These are phyloP conservation scores for Actinopyga echinites DNA, from an alignment of 53 echinoderm and acorn worm genomes.

Conservation along the genomic window DNA sequence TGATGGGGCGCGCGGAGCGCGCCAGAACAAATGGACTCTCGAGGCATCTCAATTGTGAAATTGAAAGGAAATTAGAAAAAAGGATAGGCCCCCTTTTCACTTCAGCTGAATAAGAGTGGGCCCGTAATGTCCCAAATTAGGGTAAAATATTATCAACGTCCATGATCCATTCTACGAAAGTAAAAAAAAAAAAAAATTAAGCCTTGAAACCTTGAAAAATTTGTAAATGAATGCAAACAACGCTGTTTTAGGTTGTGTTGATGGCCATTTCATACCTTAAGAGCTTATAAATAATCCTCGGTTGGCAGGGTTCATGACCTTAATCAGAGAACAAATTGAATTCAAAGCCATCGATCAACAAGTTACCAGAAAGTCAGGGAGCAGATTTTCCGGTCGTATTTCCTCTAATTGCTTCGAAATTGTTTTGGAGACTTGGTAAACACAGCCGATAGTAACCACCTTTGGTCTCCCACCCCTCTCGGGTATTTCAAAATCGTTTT, in stretches of 20 bases:
- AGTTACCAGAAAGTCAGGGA: background rate
- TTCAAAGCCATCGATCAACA: slow-evolving; percentile 26
- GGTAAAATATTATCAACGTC: no score
- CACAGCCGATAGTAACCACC: slow-evolving; percentile 19
- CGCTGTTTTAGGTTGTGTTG: slow-evolving; percentile 1
- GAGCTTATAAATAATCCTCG: slow-evolving; percentile 13
- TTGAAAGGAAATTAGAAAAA: no score
- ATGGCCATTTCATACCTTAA: slow-evolving; percentile 11
- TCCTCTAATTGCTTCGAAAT: slow-evolving; percentile 30
- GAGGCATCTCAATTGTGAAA: no score
- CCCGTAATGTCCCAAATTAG: no score
- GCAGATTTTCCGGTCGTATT: slow-evolving; percentile 10
- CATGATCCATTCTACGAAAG: no score
- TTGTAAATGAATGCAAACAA: background rate
- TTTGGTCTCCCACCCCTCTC: background rate
- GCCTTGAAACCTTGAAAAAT: no score
- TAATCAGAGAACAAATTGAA: slow-evolving; percentile 36
- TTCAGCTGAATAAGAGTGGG: no score
- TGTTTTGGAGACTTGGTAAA: slow-evolving; percentile 40
- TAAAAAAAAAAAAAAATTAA: no score
- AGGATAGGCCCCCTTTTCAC: no score
- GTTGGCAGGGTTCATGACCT: slow-evolving; percentile 13
- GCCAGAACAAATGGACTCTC: no score
- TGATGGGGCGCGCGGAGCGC: no score
- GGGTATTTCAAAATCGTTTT: no score